Base-by-base conservation (phyloP, 1,140 invertebrate species). In the Drosophila mayri region DNA sequence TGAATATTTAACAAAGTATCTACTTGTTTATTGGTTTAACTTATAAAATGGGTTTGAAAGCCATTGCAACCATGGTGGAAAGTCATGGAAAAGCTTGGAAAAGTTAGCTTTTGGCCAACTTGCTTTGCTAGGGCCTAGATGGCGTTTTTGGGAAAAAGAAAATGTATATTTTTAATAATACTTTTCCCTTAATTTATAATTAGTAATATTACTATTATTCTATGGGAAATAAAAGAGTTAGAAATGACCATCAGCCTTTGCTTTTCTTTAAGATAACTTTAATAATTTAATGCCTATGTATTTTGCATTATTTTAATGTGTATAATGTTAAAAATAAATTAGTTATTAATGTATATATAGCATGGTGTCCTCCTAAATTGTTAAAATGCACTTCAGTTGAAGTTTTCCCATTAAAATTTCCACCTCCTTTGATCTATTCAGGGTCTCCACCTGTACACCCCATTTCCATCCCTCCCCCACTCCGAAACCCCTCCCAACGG, bases 1-100 rank as follows among this genome's bases (percentile, higher is more conserved):
- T 52, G 75, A 81, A 86, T 81, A 81, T 87, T 78, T 54, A 70
- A 64, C 38, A 20, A 78, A 50, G 0, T 3, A 28, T 16, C 2
- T 0, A 1, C 22, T 3, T 35, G 6, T 55, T 25, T 18, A 6
- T 41, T 32, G 6, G 12, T 18, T 63, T 30, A 59, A 43, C 7
- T n/a, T 16, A 1, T 18, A 9, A 20, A 4, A 28, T 20, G 7
- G 41, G 63, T 66, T 66, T 32, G 22, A 49, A 11, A 41, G 5
- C 11, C 28, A 64, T 7, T 65, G 44, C 41, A 9, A 8, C 1
- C 0, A 2, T 25, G 65, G 60, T 67, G 40, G 11, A n/a, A 9
- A 32, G 1, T 18, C 16, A 12, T 7, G 37, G 12, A 18, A 25
- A 49, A 67, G 65, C 61, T 65, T 11, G n/a, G 10, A 1, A 9